Conservation (phyloP, 1,140 invertebrate species). For the Lysiphlebus fabarum region DNA sequence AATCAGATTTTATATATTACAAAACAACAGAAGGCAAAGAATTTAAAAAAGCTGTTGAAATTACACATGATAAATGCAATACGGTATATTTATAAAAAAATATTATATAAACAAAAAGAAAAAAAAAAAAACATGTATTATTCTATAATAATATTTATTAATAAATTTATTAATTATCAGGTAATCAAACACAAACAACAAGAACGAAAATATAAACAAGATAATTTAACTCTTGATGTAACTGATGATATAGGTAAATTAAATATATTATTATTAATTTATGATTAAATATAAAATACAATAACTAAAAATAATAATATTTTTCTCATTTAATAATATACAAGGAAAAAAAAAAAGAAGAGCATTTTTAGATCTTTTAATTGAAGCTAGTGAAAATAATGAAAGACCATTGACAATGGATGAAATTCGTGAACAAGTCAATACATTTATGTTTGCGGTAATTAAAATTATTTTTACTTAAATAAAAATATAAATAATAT, state of each 20-base stretch:
- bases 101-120: background rate
- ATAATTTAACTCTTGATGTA: too few relatives aligned
- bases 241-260: too few relatives aligned
- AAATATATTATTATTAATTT: background rate
- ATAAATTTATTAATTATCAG: conserved; percentile 2
- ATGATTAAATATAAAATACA: conserved; percentile 13
- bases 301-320: conserved; percentile 2
- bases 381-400: conserved; percentile 58
- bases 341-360: conserved; percentile 49
- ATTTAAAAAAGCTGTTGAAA: conserved; percentile 33
- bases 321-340: conserved; percentile 4
- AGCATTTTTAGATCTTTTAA: conserved; percentile 69
- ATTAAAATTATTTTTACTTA: conserved; percentile 21
- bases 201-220: background rate
- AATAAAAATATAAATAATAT: background rate
- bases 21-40: conserved; percentile 35
- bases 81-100: conserved; percentile 31
- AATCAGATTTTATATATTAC: conserved; percentile 34
- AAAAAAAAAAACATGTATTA: background rate
- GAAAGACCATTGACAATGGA: conserved; percentile 59
- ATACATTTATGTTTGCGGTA: conserved; percentile 78
- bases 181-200: conserved; percentile 15
- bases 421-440: conserved; percentile 71
- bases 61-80: conserved; percentile 39
- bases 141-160: background rate